phyloP scores from a whole-genome alignment of 2,113 vertebrate genomes.

The Lophius piscatorius region DNA sequence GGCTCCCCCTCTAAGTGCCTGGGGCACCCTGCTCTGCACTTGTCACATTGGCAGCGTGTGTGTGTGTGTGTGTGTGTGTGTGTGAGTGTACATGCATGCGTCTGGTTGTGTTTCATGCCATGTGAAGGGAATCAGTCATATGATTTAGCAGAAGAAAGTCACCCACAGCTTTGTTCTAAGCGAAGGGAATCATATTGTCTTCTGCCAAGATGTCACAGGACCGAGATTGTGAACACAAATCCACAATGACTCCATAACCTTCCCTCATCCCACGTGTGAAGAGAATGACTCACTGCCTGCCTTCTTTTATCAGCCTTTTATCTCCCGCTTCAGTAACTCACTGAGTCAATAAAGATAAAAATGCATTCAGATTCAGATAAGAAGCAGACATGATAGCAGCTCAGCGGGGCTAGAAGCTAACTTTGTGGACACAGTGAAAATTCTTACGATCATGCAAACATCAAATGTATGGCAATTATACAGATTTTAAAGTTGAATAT shows the following conservation, averaged over 20 bases:
- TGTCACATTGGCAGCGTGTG: slow-evolving; percentile 65
- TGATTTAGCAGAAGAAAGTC: slow-evolving; percentile 50
- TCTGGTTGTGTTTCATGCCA: slow-evolving; percentile 34
- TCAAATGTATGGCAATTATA: no score
- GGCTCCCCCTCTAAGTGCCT: slow-evolving; percentile 60
- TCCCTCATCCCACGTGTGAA: no score
- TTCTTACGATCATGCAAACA: no score
- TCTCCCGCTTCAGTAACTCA: no score
- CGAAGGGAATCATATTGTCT: slow-evolving; percentile 29
- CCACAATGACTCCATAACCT: not conserved
- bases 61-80: slow-evolving; percentile 5
- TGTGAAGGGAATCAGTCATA: slow-evolving; percentile 46
- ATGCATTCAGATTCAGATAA: no score
- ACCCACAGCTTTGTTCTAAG: slow-evolving; percentile 57
- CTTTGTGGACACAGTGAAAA: no score
- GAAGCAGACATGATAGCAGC: no score
- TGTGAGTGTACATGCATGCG: not conserved
- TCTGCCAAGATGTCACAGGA: slow-evolving; percentile 39
- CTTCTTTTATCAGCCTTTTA: no score
- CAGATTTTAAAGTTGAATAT: no score
- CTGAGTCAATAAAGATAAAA: no score
- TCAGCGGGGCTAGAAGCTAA: no score
- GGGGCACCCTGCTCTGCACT: slow-evolving; percentile 51
- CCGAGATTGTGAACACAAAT: slow-evolving; percentile 5
- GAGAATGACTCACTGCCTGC: no score